Evolutionary conservation across 2,113 vertebrate genomes (phyloP).

Genomic region (Barnardius zonarius): DNA sequence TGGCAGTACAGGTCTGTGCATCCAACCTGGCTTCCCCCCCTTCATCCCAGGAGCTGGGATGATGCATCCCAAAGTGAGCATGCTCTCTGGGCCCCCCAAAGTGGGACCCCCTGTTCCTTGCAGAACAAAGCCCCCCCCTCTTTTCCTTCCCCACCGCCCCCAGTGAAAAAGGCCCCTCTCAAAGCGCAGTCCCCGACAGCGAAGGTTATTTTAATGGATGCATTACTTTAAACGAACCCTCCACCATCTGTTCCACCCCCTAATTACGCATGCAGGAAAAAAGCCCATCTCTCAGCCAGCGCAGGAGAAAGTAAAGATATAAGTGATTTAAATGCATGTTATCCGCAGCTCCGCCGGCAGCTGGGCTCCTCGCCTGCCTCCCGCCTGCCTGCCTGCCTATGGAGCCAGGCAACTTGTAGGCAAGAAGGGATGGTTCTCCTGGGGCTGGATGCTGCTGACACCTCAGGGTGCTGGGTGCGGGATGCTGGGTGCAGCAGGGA

Average conservation of each 20-base stretch:
- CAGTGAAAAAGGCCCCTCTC: constrained; percentile 28
- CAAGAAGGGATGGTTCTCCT: neutral
- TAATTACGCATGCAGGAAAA: constrained; percentile 78
- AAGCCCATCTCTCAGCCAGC: constrained; percentile 75
- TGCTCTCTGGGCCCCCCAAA: accelerated
- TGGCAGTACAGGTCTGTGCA: neutral
- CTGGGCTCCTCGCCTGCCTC: constrained; percentile 35
- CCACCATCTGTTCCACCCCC: constrained; percentile 82
- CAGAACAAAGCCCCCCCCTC: neutral
- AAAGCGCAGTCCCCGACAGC: constrained; percentile 73
- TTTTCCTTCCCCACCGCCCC: neutral
- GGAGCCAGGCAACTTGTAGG: neutral
- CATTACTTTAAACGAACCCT: constrained; percentile 82
- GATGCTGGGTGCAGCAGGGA: neutral
- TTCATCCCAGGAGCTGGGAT: neutral
- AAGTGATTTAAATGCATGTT: constrained; percentile 79
- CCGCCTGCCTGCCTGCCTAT: neutral
- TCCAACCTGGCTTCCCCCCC: neutral
- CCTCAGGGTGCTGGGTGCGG: neutral
- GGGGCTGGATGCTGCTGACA: neutral
- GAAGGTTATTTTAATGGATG: constrained; percentile 84
- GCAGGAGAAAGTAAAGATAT: constrained; percentile 72
- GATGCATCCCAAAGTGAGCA: neutral
- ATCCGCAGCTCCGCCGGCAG: constrained; percentile 65
- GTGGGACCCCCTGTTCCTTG: neutral